A percentile compares a stretch with the other conserved stretches of the same genome.
These are phyloP conservation scores for Rynchops niger DNA, from an alignment of 2,113 vertebrate genomes.

Conservation along the genomic window DNA sequence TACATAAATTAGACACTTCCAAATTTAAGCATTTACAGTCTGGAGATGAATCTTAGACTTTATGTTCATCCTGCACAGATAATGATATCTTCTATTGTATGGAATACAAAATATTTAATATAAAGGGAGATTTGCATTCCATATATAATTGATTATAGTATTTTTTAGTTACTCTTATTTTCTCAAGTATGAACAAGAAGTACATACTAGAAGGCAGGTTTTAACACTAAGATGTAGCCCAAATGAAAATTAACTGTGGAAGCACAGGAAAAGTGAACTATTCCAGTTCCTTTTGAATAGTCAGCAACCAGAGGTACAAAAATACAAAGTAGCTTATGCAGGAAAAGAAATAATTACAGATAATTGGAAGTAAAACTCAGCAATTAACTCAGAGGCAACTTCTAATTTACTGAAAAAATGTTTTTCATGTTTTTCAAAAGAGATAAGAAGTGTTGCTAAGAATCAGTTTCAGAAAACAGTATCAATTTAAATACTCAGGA, in stretches of 20 bases:
- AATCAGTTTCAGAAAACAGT: background rate
- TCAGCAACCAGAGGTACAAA: background rate
- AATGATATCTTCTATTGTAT: background rate
- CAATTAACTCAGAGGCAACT: background rate
- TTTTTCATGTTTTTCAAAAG: background rate
- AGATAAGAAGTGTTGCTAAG: background rate
- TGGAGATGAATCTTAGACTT: background rate
- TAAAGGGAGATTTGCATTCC: background rate
- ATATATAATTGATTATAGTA: accelerated
- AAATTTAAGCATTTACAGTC: background rate
- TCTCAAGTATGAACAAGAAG: background rate
- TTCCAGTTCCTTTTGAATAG: background rate
- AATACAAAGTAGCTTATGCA: background rate
- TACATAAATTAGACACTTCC: background rate
- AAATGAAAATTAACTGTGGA: background rate
- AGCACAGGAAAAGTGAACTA: background rate
- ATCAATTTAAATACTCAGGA: background rate
- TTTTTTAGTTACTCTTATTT: background rate
- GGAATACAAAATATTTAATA: background rate
- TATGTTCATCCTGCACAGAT: background rate
- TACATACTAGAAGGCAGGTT: background rate
- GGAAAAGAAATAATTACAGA: background rate
- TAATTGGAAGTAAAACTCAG: background rate
- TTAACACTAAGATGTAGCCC: background rate
- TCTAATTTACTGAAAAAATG: background rate